Evolutionary conservation across 2,113 vertebrate genomes (phyloP).

Genomic region (Mugil cephalus): DNA sequence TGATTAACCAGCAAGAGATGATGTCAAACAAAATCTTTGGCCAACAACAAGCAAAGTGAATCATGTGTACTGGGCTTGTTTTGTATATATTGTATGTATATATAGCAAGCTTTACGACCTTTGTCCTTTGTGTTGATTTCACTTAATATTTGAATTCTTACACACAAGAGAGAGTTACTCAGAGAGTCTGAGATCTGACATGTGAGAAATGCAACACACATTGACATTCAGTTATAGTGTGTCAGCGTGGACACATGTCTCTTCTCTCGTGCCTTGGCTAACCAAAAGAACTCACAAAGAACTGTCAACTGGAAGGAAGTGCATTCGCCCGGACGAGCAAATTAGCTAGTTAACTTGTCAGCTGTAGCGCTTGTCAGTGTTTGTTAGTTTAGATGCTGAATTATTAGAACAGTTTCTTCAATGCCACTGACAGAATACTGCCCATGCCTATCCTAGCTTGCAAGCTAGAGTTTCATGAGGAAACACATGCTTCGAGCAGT

Average conservation of each 20-base stretch:
- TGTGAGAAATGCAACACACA: conserved; percentile 1
- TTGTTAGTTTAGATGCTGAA: conserved; percentile 43
- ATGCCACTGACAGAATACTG: conserved; percentile 11
- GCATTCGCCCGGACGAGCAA: conserved; percentile 36
- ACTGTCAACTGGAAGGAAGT: not conserved
- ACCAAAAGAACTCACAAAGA: conserved; percentile 23
- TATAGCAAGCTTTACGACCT: too few species aligned
- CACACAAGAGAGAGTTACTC: not conserved
- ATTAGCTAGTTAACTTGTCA: conserved; percentile 41
- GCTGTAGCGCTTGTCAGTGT: conserved; percentile 37
- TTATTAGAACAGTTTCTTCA: conserved; percentile 28
- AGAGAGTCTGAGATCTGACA: not conserved
- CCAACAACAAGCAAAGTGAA: too few species aligned
- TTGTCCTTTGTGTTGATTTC: conserved; percentile 6
- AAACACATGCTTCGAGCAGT: not conserved
- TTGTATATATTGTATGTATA: too few species aligned
- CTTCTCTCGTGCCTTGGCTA: not conserved
- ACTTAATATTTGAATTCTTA: conserved; percentile 1
- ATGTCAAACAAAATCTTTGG: too few species aligned
- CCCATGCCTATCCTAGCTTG: conserved; percentile 14
- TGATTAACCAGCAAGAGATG: too few species aligned
- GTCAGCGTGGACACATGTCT: conserved; percentile 22
- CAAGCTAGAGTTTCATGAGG: conserved; percentile 7
- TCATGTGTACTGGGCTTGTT: too few species aligned
- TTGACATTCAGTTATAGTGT: conserved; percentile 21